Base-by-base conservation (phyloP, 1,140 invertebrate species). In the Drosophila asahinai region DNA sequence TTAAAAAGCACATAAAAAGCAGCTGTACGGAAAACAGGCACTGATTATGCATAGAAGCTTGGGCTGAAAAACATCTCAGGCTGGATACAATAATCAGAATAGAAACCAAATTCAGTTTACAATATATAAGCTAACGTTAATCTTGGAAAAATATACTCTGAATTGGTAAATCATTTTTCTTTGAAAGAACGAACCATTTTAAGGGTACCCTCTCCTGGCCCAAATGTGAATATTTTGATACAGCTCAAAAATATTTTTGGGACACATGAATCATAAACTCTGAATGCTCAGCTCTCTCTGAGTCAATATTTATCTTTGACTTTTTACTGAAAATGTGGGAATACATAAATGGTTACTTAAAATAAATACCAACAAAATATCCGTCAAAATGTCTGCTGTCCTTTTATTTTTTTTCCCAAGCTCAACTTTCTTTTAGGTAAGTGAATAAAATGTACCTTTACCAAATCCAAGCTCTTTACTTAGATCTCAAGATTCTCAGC, bases 281-380 rank as follows among this genome's bases (percentile, higher is more conserved):
- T 8, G 33, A 40, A 40, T 40, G 14, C 38, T 55, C 52, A 22
- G 22, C 19, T 36, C 33, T 45, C 43, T 9, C 57, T n/a, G 40
- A 45, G 58, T 45, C 58, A 62, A 65, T 65, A 60, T 65, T 63
- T 65, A 8, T 9, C 38, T 43, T 65, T 62, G 57, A 9, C 57
- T 62, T 62, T 61, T 65, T 8, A 22, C 27, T 7, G 57, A 0
- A 43, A 62, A 25, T 33, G 33, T 65, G 57, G 45, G 62, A 33
- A 65, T 33, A 36, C 27, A 59, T 64, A 54, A 54, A 54, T 54
- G 52, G 17, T 19, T 54, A 22, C 19, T 54, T 19, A 2, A 54
- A 36, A 54, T 54, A 54, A 54, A 36, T 15, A 5, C 12, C 30
- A 11, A 9, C 22, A 22, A 15, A 19, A 14, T 14, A 3, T 9